phyloP scores from a whole-genome alignment of 2,797 vertebrate species.

The Dendrocincla fuliginosa region DNA sequence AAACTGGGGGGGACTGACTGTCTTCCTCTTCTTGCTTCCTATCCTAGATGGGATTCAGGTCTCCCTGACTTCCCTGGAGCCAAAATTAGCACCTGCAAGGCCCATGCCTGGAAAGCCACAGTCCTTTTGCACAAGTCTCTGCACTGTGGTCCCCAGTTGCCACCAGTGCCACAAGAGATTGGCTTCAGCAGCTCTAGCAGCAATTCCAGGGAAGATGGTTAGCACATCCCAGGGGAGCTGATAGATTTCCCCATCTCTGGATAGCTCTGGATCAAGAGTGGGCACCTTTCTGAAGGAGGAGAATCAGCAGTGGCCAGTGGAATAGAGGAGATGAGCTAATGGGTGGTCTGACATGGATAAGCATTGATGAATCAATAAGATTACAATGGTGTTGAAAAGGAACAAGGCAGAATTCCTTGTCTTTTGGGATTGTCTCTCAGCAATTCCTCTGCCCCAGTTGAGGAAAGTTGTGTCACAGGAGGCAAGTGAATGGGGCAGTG shows the following conservation, averaged over 20 bases:
- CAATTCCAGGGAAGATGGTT: neutral
- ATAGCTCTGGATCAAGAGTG: neutral
- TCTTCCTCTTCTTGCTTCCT: neutral
- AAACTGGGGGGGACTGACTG: neutral
- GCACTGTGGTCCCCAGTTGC: neutral
- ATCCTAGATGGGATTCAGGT: neutral
- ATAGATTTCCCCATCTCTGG: neutral
- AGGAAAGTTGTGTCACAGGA: neutral
- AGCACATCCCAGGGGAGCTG: neutral
- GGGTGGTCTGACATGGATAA: neutral
- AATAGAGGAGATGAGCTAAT: neutral
- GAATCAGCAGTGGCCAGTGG: neutral
- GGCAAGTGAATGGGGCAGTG: accelerated
- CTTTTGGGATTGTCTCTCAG: neutral
- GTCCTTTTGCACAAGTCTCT: neutral
- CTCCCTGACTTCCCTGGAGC: neutral
- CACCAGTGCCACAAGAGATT: accelerated
- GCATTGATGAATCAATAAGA: accelerated
- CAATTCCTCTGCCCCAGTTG: neutral
- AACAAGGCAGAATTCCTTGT: neutral
- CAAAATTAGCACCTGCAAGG: neutral
- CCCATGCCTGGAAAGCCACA: neutral
- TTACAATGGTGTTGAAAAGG: neutral
- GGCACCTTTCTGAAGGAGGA: neutral
- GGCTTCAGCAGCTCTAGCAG: neutral